Evolutionary conservation across 2,113 vertebrate species (phyloP).

Genomic region (Grammomys dolichurus): DNA sequence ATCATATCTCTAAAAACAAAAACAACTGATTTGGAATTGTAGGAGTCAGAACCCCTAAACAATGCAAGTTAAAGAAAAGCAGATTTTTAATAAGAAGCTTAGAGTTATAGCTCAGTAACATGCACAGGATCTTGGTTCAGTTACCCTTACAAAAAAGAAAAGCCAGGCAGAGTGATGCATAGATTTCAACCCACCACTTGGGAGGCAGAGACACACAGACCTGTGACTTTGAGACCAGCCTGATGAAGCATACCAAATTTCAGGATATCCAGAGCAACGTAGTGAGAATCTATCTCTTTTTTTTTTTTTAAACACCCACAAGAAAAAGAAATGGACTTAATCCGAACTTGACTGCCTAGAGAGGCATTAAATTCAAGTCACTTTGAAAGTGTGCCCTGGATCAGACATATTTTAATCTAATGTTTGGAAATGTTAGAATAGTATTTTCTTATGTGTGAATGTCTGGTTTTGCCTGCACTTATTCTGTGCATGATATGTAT

Average conservation of each 20-base stretch:
- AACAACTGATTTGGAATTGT: background rate
- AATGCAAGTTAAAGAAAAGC: constrained; percentile 7
- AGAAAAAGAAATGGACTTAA: background rate
- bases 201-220: background rate
- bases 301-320: no score
- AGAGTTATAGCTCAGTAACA: no score
- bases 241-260: background rate
- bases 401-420: background rate
- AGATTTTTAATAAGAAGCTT: background rate
- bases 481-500: background rate
- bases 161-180: background rate
- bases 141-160: background rate
- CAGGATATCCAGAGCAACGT: background rate
- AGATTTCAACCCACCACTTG: background rate
- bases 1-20: background rate
- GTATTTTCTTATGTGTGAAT: background rate
- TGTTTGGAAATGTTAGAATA: background rate
- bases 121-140: no score
- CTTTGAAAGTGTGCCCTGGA: background rate
- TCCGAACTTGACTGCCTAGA: background rate
- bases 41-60: background rate
- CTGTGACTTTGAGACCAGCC: background rate
- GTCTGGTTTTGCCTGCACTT: background rate
- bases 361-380: background rate
- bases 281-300: background rate